Evolutionary conservation across 2,113 vertebrate species (phyloP), one percentile per base, ranked within the genome.

Genomic region (Mesocricetus auratus): DNA sequence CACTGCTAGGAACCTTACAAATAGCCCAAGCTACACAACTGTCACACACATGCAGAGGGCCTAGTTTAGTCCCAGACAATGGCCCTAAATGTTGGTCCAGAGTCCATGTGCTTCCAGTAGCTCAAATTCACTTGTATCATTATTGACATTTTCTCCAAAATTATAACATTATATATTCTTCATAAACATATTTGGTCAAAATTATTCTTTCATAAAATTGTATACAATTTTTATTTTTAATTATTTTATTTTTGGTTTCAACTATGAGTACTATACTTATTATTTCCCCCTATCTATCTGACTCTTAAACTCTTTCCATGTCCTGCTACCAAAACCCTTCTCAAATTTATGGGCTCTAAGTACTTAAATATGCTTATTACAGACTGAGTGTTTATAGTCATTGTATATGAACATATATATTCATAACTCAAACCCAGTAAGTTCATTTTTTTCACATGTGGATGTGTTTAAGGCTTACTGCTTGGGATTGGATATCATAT

Each of bases 221-320:
- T 21, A 53, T 78, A 56, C 53, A 71, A 71, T 22, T 39, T 73
- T 73, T 66, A 66, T 64, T 29, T 64, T 62, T 22, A 62, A 24
- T 21, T 62, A 22, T 24, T 62, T 62, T 21, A 39, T 19, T 71
- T 71, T 71, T 73, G 2, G 7, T 81, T 53, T 81, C 4, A 81
- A 81, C 2, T 24, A 81, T 21, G 8, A 81, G 36, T 58, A 58
- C 36, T n/a, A 1, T 24, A 58, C 3, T 81, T 50, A 58, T 58
- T 0, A 81, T 24, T 58, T n/a, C 24, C 1, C 9, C 1, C 19
- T 2, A 13, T 58, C 3, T n/a, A 0, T n/a, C 21, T 22, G n/a
- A 19, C 4, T 2, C 19, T 56, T 11, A 58, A n/a, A 58, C 33
- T 58, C 36, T 36, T 24, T 17, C 19, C 17, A 56, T n/a, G 21